phyloP scores from a whole-genome alignment of 2,888 invertebrate genomes.

The Hirtodrosophila trivittata region DNA sequence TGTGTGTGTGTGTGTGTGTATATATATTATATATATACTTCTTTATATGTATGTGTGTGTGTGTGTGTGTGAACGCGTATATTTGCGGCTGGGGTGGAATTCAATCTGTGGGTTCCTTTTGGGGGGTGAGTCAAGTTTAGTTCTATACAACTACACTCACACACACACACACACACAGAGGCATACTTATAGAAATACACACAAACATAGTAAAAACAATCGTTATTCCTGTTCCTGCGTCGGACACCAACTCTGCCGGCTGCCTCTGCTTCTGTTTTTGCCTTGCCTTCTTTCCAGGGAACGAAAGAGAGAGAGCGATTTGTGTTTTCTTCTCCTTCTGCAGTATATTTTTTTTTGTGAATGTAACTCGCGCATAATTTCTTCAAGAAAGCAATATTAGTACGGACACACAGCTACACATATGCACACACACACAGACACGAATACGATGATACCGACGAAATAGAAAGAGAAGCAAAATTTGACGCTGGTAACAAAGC shows the following conservation, averaged over 20 bases:
- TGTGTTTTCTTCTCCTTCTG: conserved; percentile 45
- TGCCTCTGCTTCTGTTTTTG: conserved; percentile 30
- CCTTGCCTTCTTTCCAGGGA: conserved; percentile 29
- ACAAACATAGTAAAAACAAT: conserved; percentile 6
- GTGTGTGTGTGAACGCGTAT: conserved; percentile 5
- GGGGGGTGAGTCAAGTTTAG: conserved; percentile 51
- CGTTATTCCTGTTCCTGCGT: conserved; percentile 38
- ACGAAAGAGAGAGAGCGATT: conserved; percentile 21
- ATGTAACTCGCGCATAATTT: conserved; percentile 69
- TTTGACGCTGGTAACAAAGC: conserved; percentile 47
- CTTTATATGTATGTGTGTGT: conserved; percentile 11
- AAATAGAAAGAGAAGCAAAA: conserved; percentile 62
- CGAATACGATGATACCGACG: conserved; percentile 22
- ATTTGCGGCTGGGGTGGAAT: conserved; percentile 53
- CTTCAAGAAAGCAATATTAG: conserved; percentile 75
- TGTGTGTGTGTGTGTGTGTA: conserved; percentile 7
- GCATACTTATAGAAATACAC: conserved; percentile 5
- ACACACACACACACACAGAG: conserved; percentile 10
- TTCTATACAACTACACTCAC: conserved; percentile 35
- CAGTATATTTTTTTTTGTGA: conserved; percentile 40
- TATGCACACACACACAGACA: conserved; percentile 8
- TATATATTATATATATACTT: no score
- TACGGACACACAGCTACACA: conserved; percentile 23
- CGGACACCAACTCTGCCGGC: conserved; percentile 39
- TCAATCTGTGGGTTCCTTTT: conserved; percentile 37